Evolutionary conservation across 2,113 vertebrate species (phyloP).

Genomic region (Eurystomus gularis): DNA sequence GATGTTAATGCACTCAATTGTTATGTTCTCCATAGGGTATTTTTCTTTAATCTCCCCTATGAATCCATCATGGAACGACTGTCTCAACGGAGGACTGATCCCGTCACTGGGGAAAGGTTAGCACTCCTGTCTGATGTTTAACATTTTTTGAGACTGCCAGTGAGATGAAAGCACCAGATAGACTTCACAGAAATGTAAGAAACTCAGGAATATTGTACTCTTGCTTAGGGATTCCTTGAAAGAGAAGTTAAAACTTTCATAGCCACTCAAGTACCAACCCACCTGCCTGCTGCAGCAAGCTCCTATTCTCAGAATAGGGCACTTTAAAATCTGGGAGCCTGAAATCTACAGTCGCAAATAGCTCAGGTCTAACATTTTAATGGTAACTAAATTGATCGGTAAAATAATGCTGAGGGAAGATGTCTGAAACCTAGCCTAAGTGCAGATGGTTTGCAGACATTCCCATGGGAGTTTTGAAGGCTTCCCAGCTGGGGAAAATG

Average conservation of each 20-base stretch:
- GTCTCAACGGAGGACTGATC: constrained; percentile 81
- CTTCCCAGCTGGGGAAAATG: not conserved
- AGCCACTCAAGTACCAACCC: not conserved
- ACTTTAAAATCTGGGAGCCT: not conserved
- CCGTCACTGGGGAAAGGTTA: constrained; percentile 86
- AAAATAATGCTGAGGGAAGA: not conserved
- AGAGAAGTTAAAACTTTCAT: constrained; percentile 33
- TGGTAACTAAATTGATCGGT: not conserved
- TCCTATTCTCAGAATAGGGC: not conserved
- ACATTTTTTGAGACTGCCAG: not conserved
- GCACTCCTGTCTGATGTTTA: not conserved
- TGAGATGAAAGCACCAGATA: constrained; percentile 45
- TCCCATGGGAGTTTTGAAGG: not conserved
- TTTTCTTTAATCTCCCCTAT: constrained; percentile 84
- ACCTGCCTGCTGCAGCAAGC: not conserved
- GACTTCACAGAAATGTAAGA: not conserved
- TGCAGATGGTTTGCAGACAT: constrained; percentile 19
- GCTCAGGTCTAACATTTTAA: not conserved
- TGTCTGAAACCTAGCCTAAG: not conserved
- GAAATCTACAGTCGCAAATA: not conserved
- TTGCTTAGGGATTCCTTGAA: constrained; percentile 37
- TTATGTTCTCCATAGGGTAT: constrained; percentile 76
- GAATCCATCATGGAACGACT: constrained; percentile 84
- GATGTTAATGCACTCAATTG: not conserved
- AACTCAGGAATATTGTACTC: not conserved